A percentile compares a stretch with the other conserved stretches of the same genome.
Evolutionary conservation across 2,113 vertebrate genomes (phyloP).

Genomic region (Rhabdomys dilectus): DNA sequence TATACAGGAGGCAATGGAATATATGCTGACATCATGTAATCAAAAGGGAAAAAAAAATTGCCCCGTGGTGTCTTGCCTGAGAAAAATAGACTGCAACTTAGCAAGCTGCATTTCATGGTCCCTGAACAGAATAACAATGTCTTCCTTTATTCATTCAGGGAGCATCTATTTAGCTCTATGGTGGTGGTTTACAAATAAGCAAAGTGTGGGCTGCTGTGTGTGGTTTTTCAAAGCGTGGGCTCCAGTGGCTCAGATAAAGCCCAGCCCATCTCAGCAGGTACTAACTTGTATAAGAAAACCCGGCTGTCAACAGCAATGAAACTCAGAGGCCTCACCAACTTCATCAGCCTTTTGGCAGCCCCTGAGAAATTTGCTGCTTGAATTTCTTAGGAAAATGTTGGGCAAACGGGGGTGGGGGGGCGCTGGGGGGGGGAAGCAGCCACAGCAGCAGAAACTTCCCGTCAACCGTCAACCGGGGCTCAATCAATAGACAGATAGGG

Average conservation of each 20-base stretch:
- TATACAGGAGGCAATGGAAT: slow-evolving; percentile 51
- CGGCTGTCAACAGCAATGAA: slow-evolving; percentile 65
- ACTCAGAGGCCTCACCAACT: slow-evolving; percentile 29
- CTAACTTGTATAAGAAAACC: slow-evolving; percentile 76
- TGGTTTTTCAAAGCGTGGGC: not conserved
- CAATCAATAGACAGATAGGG: slow-evolving; percentile 50
- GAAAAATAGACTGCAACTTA: slow-evolving; percentile 63
- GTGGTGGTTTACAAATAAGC: slow-evolving; percentile 70
- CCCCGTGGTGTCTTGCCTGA: slow-evolving; percentile 51
- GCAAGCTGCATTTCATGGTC: slow-evolving; percentile 59
- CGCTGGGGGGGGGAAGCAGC: slow-evolving; percentile 43
- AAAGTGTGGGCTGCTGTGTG: slow-evolving; percentile 29
- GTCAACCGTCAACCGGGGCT: slow-evolving; percentile 62
- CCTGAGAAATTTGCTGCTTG: slow-evolving; percentile 44
- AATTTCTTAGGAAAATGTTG: not conserved
- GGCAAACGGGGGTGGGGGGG: not conserved
- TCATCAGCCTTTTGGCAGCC: slow-evolving; percentile 55
- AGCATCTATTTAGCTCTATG: slow-evolving; percentile 49
- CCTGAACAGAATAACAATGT: not conserved
- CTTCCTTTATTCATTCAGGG: not conserved
- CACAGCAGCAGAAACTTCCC: not conserved
- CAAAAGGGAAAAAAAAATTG: slow-evolving; percentile 78
- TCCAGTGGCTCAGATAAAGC: slow-evolving; percentile 69
- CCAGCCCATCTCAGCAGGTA: slow-evolving; percentile 75
- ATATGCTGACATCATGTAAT: slow-evolving; percentile 71